A percentile compares a stretch with the other conserved stretches of the same genome.
Evolutionary conservation across 2,888 invertebrate genomes (phyloP).

Genomic region (Limulus polyphemus): DNA sequence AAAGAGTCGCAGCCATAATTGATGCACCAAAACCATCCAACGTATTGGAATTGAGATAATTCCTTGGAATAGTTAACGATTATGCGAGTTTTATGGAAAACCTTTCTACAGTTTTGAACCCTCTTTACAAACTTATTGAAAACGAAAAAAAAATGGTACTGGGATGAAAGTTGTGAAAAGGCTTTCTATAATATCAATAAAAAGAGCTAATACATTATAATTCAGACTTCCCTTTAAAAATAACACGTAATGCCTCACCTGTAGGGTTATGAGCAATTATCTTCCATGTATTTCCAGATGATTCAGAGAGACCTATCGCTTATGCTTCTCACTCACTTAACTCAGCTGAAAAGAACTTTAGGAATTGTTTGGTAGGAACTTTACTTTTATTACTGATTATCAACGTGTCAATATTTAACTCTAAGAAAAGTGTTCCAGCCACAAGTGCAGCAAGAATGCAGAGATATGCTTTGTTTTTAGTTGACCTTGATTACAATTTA

Average conservation of each 20-base stretch:
- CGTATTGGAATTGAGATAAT: conserved; percentile 27
- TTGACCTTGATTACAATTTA: conserved; percentile 31
- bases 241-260: conserved; percentile 36
- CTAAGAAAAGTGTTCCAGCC: conserved; percentile 23
- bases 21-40: conserved; percentile 28
- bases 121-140: conserved; percentile 26
- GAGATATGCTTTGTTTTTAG: conserved; percentile 30
- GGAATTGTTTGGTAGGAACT: conserved; percentile 36
- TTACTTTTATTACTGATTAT: conserved; percentile 37
- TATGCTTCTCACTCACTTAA: conserved; percentile 25
- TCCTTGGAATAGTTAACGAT: conserved; percentile 29
- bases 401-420: conserved; percentile 32
- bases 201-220: conserved; percentile 31
- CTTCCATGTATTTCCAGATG: conserved; percentile 31
- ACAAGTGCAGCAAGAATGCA: conserved; percentile 30
- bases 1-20: conserved; percentile 28
- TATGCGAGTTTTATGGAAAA: conserved; percentile 29
- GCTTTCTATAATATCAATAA: conserved; percentile 22
- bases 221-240: conserved; percentile 26
- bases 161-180: conserved; percentile 17
- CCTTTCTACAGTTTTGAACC: conserved; percentile 24
- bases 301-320: conserved; percentile 35
- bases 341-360: conserved; percentile 27
- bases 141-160: conserved; percentile 23
- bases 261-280: conserved; percentile 27